A percentile compares a stretch with the other conserved stretches of the same genome.
phyloP scores from a whole-genome alignment of 2,113 vertebrate genomes.

The Xiphophorus hellerii region DNA sequence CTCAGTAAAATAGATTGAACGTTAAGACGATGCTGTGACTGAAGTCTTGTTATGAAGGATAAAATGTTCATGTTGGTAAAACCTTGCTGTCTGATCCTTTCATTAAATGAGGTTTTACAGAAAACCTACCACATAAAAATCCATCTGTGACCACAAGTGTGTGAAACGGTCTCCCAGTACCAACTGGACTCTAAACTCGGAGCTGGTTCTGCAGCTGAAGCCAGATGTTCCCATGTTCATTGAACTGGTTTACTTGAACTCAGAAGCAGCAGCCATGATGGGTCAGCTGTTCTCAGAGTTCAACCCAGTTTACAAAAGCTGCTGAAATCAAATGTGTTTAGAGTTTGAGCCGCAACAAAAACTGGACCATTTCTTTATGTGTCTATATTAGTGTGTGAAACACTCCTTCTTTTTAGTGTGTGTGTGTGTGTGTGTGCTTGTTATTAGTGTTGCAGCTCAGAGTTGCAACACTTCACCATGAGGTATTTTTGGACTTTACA shows the following conservation, averaged over 20 bases:
- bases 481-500: conserved; percentile 78
- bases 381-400: conserved; percentile 33
- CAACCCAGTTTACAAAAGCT: conserved; percentile 80
- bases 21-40: conserved; percentile 25
- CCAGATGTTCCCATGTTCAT: conserved; percentile 82
- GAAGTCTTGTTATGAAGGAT: conserved; percentile 45
- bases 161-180: conserved; percentile 60
- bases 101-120: conserved; percentile 56
- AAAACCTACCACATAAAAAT: conserved; percentile 74
- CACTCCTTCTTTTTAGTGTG: conserved; percentile 58
- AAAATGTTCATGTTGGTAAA: conserved; percentile 36
- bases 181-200: conserved; percentile 76
- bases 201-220: conserved; percentile 70
- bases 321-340: conserved; percentile 72
- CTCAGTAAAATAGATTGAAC: conserved; percentile 41
- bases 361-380: conserved; percentile 41
- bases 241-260: conserved; percentile 75
- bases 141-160: conserved; percentile 49
- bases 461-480: conserved; percentile 65
- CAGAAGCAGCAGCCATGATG: conserved; percentile 76
- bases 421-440: conserved; percentile 61
- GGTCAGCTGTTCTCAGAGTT: conserved; percentile 77
- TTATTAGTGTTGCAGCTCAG: conserved; percentile 75
- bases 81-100: conserved; percentile 33
- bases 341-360: conserved; percentile 68